Evolutionary conservation across 1,140 invertebrate species (phyloP).

Genomic region (Latrodectus geometricus): DNA sequence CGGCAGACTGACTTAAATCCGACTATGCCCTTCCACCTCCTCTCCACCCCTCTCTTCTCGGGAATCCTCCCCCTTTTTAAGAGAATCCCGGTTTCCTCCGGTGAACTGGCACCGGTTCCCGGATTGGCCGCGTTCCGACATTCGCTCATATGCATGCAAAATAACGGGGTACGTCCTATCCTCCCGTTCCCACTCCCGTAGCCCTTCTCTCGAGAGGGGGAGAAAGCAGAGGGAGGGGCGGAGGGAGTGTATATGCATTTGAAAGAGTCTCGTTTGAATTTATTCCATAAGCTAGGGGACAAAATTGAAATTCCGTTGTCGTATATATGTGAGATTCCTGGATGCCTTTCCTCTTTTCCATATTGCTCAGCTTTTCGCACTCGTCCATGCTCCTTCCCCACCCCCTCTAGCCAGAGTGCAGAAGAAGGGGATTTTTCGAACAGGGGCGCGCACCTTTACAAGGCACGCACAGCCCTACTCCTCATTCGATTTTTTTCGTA

Average conservation of each 20-base stretch:
- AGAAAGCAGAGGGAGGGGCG: neutral
- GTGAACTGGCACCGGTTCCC: constrained; percentile 37
- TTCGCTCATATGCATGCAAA: constrained; percentile 61
- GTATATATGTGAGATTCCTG: constrained; percentile 51
- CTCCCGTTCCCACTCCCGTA: too few relatives aligned
- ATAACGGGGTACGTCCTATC: constrained; percentile 25
- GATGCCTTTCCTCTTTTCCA: constrained; percentile 57
- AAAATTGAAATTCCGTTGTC: constrained; percentile 62
- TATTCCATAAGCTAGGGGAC: constrained; percentile 60
- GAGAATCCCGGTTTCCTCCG: constrained; percentile 40
- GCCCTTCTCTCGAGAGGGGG: neutral
- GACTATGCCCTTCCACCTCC: neutral
- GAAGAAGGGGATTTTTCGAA: constrained; percentile 21
- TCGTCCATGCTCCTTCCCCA: neutral
- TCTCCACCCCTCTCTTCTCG: constrained; percentile 10
- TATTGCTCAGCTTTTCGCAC: constrained; percentile 54
- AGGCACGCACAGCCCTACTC: neutral
- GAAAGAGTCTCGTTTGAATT: constrained; percentile 61
- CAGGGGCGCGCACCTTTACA: constrained; percentile 6
- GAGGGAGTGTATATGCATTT: constrained; percentile 53
- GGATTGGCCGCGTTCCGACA: constrained; percentile 49
- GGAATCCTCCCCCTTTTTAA: constrained; percentile 25
- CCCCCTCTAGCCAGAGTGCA: neutral
- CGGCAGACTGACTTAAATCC: constrained; percentile 54
- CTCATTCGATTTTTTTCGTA: too few relatives aligned